Percentiles rank a stretch among this genome's conserved stretches.
Conservation (phyloP, 2,888 invertebrate genomes). For the Plagodis pulveraria region DNA sequence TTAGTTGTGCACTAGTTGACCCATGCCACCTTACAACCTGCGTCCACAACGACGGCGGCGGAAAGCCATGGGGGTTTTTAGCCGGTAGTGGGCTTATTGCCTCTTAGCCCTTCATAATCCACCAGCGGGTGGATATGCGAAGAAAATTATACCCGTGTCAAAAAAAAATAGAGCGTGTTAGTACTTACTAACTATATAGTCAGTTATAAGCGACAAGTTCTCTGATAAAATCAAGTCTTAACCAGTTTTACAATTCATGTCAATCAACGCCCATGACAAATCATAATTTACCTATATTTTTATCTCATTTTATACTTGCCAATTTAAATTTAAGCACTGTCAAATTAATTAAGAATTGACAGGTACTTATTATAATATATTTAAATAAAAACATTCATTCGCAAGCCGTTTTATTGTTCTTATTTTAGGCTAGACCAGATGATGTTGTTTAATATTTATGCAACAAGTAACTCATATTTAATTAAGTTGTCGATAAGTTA, state of each 20-base stretch:
- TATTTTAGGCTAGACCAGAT: constrained; percentile 3
- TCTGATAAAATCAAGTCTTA: constrained; percentile 9
- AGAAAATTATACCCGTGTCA: too few relatives aligned
- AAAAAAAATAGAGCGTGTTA: too few relatives aligned
- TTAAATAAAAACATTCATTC: constrained; percentile 17
- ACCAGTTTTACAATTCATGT: constrained; percentile 2
- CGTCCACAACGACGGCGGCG: too few relatives aligned
- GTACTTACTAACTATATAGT: too few relatives aligned
- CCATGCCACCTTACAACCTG: too few relatives aligned
- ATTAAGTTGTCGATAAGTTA: constrained; percentile 23
- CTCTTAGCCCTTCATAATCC: too few relatives aligned
- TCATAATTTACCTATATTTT: constrained; percentile 5
- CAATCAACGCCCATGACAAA: constrained; percentile 7
- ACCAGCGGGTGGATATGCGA: too few relatives aligned
- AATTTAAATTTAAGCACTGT: constrained; percentile 18
- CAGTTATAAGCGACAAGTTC: neutral
- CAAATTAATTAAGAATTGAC: constrained; percentile 31
- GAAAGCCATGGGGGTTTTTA: too few relatives aligned
- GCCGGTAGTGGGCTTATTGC: too few relatives aligned
- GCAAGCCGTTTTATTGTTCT: constrained; percentile 15
- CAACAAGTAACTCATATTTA: constrained; percentile 13
- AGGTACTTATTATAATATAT: constrained; percentile 22
- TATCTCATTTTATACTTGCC: neutral
- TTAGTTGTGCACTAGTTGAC: too few relatives aligned
- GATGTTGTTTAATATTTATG: constrained; percentile 14